These are phyloP conservation scores for Sitobion miscanthi DNA, from an alignment of 1,140 invertebrate species.

Conservation along the genomic window DNA sequence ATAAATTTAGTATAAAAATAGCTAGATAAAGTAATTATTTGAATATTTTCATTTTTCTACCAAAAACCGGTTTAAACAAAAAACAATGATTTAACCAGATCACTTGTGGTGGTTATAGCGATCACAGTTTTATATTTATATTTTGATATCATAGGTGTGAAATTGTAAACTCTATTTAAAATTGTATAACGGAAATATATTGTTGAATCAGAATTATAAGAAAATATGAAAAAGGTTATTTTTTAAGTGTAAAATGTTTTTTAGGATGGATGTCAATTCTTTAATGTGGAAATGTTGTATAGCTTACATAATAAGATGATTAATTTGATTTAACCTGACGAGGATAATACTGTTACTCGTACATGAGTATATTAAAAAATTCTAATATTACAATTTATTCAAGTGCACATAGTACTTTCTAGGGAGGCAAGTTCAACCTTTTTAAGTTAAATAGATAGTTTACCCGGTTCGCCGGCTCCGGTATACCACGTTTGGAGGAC, in stretches of 20 bases:
- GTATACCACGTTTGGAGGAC: too few species aligned
- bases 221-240: too few species aligned
- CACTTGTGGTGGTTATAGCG: neutral
- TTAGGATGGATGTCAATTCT: too few species aligned
- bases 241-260: too few species aligned
- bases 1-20: neutral
- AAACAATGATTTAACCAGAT: neutral
- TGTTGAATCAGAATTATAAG: neutral
- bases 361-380: neutral
- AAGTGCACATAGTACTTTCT: neutral
- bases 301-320: neutral
- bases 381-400: neutral
- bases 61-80: neutral
- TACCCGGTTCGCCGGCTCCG: too few species aligned
- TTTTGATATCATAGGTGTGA: neutral
- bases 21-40: neutral
- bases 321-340: neutral
- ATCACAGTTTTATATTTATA: neutral
- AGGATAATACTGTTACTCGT: neutral
- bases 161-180: neutral
- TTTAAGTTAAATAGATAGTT: neutral
- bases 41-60: neutral
- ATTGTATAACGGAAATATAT: too few species aligned
- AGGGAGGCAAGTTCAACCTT: neutral
- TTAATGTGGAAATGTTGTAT: neutral